These are phyloP conservation scores for Torymus texanus DNA, from an alignment of 2,888 invertebrate genomes.

Conservation along the genomic window DNA sequence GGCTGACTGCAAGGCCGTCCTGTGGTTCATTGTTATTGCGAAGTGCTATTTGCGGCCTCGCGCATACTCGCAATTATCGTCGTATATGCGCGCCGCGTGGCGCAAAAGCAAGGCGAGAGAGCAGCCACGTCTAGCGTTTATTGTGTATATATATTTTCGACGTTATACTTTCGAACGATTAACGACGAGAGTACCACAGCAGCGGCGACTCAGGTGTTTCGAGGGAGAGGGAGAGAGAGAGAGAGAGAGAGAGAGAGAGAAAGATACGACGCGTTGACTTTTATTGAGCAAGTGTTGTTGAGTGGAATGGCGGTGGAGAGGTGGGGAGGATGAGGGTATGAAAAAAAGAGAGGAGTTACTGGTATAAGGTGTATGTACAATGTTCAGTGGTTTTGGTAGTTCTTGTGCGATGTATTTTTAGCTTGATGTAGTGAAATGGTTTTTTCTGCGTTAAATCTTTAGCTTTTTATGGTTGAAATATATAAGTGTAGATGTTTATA, in stretches of 20 bases:
- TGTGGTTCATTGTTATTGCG: slow-evolving; percentile 51
- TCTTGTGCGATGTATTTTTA: too few relatives aligned
- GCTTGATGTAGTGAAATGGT: too few relatives aligned
- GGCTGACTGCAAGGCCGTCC: slow-evolving; percentile 55
- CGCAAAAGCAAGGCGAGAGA: background rate
- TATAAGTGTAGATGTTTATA: too few relatives aligned
- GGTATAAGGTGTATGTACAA: too few relatives aligned
- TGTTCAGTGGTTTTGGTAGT: too few relatives aligned
- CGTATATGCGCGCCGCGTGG: background rate
- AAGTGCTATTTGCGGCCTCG: slow-evolving; percentile 53
- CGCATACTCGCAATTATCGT: slow-evolving; percentile 35
- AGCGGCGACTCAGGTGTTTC: background rate
- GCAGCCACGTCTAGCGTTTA: background rate
- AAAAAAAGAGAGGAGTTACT: too few relatives aligned
- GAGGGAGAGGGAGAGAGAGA: background rate
- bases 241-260: background rate
- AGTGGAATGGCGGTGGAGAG: background rate
- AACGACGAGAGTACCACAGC: background rate
- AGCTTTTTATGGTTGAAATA: too few relatives aligned
- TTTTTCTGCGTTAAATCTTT: too few relatives aligned
- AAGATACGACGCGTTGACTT: slow-evolving; percentile 11
- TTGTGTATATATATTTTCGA: too few relatives aligned
- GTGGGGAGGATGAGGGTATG: background rate
- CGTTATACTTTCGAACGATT: slow-evolving; percentile 24
- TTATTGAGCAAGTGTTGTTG: slow-evolving; percentile 3